Base-by-base conservation (phyloP, 2,888 invertebrate genomes). In the Tetheella fluctuosa region DNA sequence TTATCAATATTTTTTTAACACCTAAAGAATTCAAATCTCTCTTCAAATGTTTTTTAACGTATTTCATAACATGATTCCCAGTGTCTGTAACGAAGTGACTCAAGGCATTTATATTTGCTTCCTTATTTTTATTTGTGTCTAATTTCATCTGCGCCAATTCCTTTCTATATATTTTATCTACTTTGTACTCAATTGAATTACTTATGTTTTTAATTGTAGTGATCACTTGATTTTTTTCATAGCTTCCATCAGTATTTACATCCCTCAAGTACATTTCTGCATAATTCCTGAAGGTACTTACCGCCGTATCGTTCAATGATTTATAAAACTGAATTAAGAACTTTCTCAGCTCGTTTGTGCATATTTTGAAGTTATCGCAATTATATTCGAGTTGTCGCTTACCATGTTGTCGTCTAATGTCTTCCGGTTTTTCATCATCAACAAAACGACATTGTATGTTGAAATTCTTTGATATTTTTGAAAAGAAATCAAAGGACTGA, bases 181-280 rank as follows among this genome's bases (percentile, higher is more conserved):
- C 66, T 70, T 71, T 73, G 0, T 52, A 52, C 65, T 81, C 77
- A 0, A 76, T 64, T 15, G 17, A 54, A 2, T 67, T 57, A 12
- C 73, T 71, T 12, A 80, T 58, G 28, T 73, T 71, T 0, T 73
- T 69, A 28, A 90, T 58, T n/a, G 71, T 17, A 12, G 42, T 17
- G 1, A 78, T 61, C 0, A 88, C 74, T 0, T 58, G 58, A 13
- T 76, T 64, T 54, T 79, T 80, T 25, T 83, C 79, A 0, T 64
- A 42, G n/a, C 64, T 76, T 0, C 60, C 65, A 13, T 82, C 82
- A 0, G 69, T 64, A 13, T 74, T 76, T 0, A 83, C 79, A 23
- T 91, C 90, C 62, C 77, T 77, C 0, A 58, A 54, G 56, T 86
- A 91, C 88, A 91, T 90, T 13, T 83, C 82, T 42, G 76, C 82